These are phyloP conservation scores for Panagrolaimus sp. DNA, from an alignment of 1,140 invertebrate genomes.

Conservation along the genomic window DNA sequence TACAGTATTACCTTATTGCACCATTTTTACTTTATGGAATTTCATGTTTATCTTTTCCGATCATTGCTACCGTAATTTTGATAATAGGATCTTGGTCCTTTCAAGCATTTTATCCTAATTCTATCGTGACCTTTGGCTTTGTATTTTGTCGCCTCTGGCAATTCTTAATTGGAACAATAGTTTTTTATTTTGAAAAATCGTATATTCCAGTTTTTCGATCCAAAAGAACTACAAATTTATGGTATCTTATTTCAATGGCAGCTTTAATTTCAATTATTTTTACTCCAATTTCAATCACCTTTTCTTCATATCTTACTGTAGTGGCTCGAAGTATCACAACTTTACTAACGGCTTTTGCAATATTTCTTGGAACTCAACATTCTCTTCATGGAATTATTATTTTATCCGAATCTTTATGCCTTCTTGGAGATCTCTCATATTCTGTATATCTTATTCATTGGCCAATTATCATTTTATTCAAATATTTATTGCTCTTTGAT, in stretches of 20 bases:
- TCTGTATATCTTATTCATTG: conserved; percentile 23
- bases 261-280: too few species aligned
- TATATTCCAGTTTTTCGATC: too few species aligned
- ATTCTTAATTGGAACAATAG: neutral
- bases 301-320: too few species aligned
- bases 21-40: conserved; percentile 5
- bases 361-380: too few species aligned
- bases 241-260: too few species aligned
- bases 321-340: too few species aligned
- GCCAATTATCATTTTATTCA: conserved; percentile 14
- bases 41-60: neutral
- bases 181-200: neutral
- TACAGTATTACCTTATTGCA: neutral
- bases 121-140: neutral
- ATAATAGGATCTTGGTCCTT: neutral
- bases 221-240: too few species aligned
- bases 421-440: conserved; percentile 14
- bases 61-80: neutral
- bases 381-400: too few species aligned
- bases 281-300: too few species aligned
- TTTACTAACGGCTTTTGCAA: too few species aligned
- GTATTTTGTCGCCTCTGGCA: neutral
- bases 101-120: neutral
- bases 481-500: conserved; percentile 11
- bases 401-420: too few species aligned